Percentiles rank a stretch among this genome's conserved stretches.
These are phyloP conservation scores for Leucophenga montana DNA, from an alignment of 2,888 invertebrate species.

Conservation along the genomic window DNA sequence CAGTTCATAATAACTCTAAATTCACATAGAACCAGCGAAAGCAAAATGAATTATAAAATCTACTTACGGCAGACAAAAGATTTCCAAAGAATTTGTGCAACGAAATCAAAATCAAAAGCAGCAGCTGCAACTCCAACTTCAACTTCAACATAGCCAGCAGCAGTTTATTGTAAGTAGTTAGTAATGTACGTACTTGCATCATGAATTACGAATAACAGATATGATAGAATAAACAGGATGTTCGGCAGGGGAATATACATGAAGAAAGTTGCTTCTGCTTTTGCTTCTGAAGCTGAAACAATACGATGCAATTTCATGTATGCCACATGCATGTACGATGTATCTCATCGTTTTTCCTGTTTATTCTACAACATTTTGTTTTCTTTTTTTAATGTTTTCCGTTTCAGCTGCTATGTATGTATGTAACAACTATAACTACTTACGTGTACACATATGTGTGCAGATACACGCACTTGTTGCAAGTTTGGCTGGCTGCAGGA, in stretches of 20 bases:
- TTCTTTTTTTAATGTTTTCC: background rate
- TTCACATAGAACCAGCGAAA: background rate
- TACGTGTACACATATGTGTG: too few species aligned
- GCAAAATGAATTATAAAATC: constrained; percentile 15
- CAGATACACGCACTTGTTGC: constrained; percentile 22
- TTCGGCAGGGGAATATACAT: too few species aligned
- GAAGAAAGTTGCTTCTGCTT: background rate
- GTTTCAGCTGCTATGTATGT: background rate
- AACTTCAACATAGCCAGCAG: constrained; percentile 16
- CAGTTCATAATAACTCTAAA: too few species aligned
- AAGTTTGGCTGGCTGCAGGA: constrained; percentile 5
- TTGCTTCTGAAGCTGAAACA: constrained; percentile 38
- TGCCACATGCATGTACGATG: constrained; percentile 35
- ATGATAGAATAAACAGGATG: background rate
- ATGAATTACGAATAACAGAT: background rate
- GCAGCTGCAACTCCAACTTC: constrained; percentile 6
- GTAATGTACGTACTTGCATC: background rate
- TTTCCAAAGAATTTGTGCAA: constrained; percentile 3
- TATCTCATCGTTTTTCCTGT: background rate
- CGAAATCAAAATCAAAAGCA: background rate
- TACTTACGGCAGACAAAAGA: constrained; percentile 16
- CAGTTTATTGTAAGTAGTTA: constrained; percentile 10
- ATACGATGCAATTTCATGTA: constrained; percentile 37
- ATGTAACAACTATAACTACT: too few species aligned
- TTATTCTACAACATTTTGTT: background rate